Conservation (phyloP, 1,140 invertebrate genomes). For the Lepidurus couesii region DNA sequence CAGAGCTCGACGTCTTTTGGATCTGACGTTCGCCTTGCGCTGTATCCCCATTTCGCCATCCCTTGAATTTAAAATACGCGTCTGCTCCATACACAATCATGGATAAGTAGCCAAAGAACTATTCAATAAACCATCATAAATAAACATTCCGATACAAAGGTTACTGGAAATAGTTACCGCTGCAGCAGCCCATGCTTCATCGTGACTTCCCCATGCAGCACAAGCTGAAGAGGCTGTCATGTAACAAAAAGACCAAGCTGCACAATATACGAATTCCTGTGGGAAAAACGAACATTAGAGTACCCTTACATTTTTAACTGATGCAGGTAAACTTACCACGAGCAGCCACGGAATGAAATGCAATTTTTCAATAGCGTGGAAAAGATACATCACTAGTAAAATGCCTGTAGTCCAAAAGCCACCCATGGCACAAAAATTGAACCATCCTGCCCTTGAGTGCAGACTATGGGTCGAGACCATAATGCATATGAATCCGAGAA, state of each 20-base stretch:
- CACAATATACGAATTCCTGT: conserved; percentile 67
- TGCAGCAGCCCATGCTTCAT: conserved; percentile 55
- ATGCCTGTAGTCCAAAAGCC: conserved; percentile 81
- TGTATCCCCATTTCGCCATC: conserved; percentile 56
- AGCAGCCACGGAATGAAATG: conserved; percentile 80
- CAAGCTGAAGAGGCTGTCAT: conserved; percentile 60
- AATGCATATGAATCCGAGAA: conserved; percentile 78
- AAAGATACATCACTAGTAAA: conserved; percentile 70
- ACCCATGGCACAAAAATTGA: conserved; percentile 73
- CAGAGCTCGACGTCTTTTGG: conserved; percentile 24
- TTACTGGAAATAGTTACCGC: conserved; percentile 54
- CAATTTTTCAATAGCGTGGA: conserved; percentile 78
- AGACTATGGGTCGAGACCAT: conserved; percentile 52
- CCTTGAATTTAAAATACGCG: conserved; percentile 66
- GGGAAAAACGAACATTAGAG: conserved; percentile 34
- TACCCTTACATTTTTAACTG: conserved; percentile 31
- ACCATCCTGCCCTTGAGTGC: conserved; percentile 57
- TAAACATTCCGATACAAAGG: conserved; percentile 23
- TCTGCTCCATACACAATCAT: conserved; percentile 71
- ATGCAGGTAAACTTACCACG: conserved; percentile 56
- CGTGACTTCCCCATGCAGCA: conserved; percentile 47
- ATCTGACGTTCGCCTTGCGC: conserved; percentile 60
- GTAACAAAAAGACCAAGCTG: conserved; percentile 63
- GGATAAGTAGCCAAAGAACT: conserved; percentile 74
- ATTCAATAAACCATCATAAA: conserved; percentile 41